phyloP scores from a whole-genome alignment of 1,140 invertebrate genomes.

The Eumeta japonica region DNA sequence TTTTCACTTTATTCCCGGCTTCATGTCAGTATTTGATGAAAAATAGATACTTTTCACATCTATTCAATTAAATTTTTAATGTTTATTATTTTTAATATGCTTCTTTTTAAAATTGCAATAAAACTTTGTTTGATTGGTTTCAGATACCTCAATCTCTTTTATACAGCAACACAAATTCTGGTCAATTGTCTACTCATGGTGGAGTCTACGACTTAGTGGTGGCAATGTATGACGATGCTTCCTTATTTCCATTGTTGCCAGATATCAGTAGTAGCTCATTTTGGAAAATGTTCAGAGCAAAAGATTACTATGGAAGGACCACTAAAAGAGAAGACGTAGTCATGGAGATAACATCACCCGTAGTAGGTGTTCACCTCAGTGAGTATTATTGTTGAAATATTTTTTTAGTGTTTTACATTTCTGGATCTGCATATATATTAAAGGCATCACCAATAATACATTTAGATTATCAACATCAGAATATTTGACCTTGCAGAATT shows the following conservation, averaged over 20 bases:
- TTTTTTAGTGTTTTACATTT: background rate
- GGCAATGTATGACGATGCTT: constrained; percentile 67
- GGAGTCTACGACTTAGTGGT: constrained; percentile 64
- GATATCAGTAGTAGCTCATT: constrained; percentile 8
- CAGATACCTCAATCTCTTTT: constrained; percentile 68
- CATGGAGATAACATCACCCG: constrained; percentile 45
- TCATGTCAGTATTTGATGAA: too few species aligned
- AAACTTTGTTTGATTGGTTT: too few species aligned
- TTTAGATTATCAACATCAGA: background rate
- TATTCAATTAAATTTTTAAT: background rate
- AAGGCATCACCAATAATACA: constrained; percentile 44
- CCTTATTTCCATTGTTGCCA: constrained; percentile 64
- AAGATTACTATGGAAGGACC: constrained; percentile 43
- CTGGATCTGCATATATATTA: background rate
- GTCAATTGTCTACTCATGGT: constrained; percentile 17
- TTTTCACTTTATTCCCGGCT: too few species aligned
- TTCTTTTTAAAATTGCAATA: background rate
- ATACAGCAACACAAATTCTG: constrained; percentile 39
- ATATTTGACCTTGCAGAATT: background rate
- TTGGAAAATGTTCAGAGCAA: constrained; percentile 23
- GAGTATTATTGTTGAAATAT: constrained; percentile 12
- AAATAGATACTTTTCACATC: background rate
- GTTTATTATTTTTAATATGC: background rate
- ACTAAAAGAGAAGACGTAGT: constrained; percentile 44
- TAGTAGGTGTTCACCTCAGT: constrained; percentile 41